Evolutionary conservation across 2,888 invertebrate species (phyloP).

Genomic region (Apotomis turbidana): DNA sequence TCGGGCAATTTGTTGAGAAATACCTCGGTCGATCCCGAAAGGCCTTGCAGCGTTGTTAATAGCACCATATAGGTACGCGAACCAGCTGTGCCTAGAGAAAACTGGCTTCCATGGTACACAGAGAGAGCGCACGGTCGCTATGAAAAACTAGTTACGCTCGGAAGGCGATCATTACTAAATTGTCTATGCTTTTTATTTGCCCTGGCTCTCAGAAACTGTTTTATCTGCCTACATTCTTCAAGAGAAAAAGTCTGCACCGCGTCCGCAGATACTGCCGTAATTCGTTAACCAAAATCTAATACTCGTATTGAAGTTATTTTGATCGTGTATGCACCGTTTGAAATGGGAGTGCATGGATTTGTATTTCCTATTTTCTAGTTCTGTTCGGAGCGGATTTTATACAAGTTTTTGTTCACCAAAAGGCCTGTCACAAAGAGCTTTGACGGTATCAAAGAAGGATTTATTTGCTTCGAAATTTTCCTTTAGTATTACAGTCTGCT

Average conservation of each 20-base stretch:
- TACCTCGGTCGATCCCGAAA: slow-evolving; percentile 23
- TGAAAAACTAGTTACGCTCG: slow-evolving; percentile 71
- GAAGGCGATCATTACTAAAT: slow-evolving; percentile 76
- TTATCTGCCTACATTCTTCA: slow-evolving; percentile 46
- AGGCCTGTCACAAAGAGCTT: background rate
- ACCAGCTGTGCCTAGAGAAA: slow-evolving; percentile 56
- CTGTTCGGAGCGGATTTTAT: background rate
- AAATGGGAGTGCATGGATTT: background rate
- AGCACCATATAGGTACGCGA: slow-evolving; percentile 55
- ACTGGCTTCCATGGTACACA: slow-evolving; percentile 51
- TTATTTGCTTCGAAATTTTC: background rate
- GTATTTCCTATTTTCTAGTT: background rate
- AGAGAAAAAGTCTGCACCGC: slow-evolving; percentile 20
- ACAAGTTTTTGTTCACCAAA: background rate
- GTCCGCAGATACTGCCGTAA: background rate
- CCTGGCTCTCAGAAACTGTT: slow-evolving; percentile 62
- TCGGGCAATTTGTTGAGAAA: slow-evolving; percentile 6
- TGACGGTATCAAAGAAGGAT: slow-evolving; percentile 8
- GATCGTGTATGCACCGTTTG: background rate
- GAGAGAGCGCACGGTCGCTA: slow-evolving; percentile 48
- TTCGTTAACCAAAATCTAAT: background rate
- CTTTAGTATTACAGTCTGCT: background rate
- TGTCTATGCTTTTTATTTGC: slow-evolving; percentile 66
- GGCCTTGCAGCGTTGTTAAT: slow-evolving; percentile 28
- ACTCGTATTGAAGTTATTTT: background rate